These are phyloP conservation scores for Anaspis maculata DNA, from an alignment of 2,888 invertebrate genomes.

Conservation along the genomic window DNA sequence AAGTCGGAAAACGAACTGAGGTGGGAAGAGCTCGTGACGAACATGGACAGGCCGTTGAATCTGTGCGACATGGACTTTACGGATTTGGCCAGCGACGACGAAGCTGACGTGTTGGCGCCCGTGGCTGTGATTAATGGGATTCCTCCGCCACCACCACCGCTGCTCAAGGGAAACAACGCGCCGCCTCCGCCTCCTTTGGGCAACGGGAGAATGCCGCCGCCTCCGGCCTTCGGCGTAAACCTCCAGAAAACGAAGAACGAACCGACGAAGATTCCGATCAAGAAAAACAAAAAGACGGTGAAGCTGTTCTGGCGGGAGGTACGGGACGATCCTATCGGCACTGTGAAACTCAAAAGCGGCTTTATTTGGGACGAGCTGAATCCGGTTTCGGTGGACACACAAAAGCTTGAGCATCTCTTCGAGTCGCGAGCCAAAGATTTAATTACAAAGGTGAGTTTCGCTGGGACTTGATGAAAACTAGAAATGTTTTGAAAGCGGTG, in stretches of 20 bases:
- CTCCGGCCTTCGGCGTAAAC: conserved; percentile 44
- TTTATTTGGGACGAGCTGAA: conserved; percentile 90
- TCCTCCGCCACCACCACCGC: conserved; percentile 75
- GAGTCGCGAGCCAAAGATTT: conserved; percentile 94
- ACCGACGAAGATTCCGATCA: conserved; percentile 48
- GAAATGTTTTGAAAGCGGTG: conserved; percentile 2
- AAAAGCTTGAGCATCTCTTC: conserved; percentile 92
- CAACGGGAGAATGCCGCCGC: conserved; percentile 35
- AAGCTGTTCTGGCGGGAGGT: conserved; percentile 98
- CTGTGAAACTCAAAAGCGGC: conserved; percentile 48
- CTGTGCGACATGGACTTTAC: conserved; percentile 96
- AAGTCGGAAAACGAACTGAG: conserved; percentile 90
- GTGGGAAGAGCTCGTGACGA: conserved; percentile 86
- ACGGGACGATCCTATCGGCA: conserved; percentile 64
- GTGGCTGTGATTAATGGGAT: conserved; percentile 56
- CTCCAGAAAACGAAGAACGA: conserved; percentile 27
- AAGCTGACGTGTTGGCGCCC: conserved; percentile 61
- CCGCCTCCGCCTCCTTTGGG: conserved; percentile 43
- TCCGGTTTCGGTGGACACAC: conserved; percentile 78
- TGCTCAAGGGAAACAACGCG: conserved; percentile 34
- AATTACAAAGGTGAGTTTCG: conserved; percentile 82
- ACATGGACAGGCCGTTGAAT: conserved; percentile 65
- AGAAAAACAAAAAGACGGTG: conserved; percentile 92
- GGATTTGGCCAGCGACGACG: conserved; percentile 82
- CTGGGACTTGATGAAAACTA: conserved; percentile 1